Evolutionary conservation across 1,140 invertebrate species (phyloP).

Genomic region (Papilio glaucus): DNA sequence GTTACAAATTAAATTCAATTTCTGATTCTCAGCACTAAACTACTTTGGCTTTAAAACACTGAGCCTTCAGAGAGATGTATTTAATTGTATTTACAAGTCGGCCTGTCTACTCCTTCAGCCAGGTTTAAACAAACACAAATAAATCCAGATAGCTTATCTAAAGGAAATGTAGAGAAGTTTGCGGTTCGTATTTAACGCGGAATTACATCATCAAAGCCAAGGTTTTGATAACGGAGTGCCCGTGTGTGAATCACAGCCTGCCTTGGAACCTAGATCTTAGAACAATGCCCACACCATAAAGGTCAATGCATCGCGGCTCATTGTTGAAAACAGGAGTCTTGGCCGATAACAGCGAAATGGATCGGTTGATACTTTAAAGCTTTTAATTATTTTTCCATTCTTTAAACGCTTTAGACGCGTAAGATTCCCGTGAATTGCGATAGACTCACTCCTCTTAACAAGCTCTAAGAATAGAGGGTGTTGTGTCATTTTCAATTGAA

Average conservation of each 20-base stretch:
- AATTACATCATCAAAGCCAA: constrained; percentile 27
- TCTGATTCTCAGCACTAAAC: too few species aligned
- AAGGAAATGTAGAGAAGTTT: constrained; percentile 25
- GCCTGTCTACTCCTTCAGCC: background rate
- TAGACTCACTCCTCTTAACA: too few species aligned
- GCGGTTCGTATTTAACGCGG: constrained; percentile 14
- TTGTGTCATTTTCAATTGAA: too few species aligned
- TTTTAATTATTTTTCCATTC: background rate
- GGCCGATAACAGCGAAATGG: constrained; percentile 15
- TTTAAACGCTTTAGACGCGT: too few species aligned
- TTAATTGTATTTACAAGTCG: background rate
- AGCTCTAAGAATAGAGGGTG: too few species aligned
- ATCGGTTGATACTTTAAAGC: background rate
- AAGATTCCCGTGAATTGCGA: too few species aligned
- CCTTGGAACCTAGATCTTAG: background rate
- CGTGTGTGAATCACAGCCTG: background rate
- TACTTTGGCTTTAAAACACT: too few species aligned
- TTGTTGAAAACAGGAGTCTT: background rate
- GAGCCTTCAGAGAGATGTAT: background rate
- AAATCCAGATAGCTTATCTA: constrained; percentile 8
- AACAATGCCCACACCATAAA: constrained; percentile 5
- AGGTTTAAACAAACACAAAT: constrained; percentile 5
- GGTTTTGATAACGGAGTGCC: constrained; percentile 30
- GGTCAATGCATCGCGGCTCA: background rate
- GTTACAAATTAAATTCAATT: too few species aligned